Evolutionary conservation across 2,888 invertebrate genomes (phyloP).

Genomic region (Pseudococcus jackbeardsleyi): DNA sequence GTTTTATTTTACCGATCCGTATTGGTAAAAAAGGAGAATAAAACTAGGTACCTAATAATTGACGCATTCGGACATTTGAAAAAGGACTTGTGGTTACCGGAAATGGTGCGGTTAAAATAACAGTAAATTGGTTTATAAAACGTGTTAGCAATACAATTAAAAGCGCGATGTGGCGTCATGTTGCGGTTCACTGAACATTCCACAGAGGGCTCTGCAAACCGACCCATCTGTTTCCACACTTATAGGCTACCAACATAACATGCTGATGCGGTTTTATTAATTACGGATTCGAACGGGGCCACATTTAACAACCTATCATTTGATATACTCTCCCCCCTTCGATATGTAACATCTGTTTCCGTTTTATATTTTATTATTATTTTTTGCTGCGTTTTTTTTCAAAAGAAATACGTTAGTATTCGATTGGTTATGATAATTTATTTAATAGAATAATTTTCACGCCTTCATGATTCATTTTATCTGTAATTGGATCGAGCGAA

Average conservation of each 20-base stretch:
- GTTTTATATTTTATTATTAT: slow-evolving; percentile 61
- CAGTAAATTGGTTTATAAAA: slow-evolving; percentile 64
- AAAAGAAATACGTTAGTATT: slow-evolving; percentile 57
- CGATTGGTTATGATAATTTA: slow-evolving; percentile 62
- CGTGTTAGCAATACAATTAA: slow-evolving; percentile 63
- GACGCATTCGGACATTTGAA: slow-evolving; percentile 47
- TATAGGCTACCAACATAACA: slow-evolving; percentile 63
- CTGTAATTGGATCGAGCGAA: slow-evolving; percentile 21
- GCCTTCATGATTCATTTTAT: slow-evolving; percentile 28
- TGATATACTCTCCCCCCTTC: slow-evolving; percentile 59
- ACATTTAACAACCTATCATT: slow-evolving; percentile 63
- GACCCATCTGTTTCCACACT: slow-evolving; percentile 60
- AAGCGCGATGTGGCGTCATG: slow-evolving; percentile 65
- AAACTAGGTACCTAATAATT: slow-evolving; percentile 36
- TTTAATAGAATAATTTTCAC: slow-evolving; percentile 63
- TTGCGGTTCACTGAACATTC: slow-evolving; percentile 64
- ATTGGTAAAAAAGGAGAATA: slow-evolving; percentile 19
- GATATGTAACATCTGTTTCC: slow-evolving; percentile 62
- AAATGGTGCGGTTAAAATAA: slow-evolving; percentile 63
- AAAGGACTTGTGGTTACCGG: slow-evolving; percentile 60
- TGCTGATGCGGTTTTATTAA: slow-evolving; percentile 65
- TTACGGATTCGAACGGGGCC: slow-evolving; percentile 63
- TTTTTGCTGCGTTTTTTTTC: background rate
- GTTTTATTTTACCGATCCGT: slow-evolving; percentile 9
- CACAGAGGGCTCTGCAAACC: slow-evolving; percentile 62